Base-by-base conservation (phyloP, 1,140 invertebrate species). In the Lasaia peninsularis region DNA sequence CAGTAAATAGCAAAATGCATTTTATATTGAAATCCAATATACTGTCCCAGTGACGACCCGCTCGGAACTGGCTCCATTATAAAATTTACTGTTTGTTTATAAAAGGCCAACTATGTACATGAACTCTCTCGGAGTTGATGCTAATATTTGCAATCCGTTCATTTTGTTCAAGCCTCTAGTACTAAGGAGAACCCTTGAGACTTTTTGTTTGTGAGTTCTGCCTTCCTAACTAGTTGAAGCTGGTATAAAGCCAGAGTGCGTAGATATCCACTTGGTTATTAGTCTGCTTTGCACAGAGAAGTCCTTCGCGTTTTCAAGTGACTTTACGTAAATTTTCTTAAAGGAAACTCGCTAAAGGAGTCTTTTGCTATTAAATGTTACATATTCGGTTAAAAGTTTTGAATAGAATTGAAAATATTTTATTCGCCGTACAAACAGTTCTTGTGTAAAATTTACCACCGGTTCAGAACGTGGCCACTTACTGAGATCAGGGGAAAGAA, bases 1-100 rank as follows among this genome's bases (percentile, higher is more conserved):
- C 24, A 14, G 37, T 40, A 49, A 52, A 33, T 24, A 62, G 52
- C 35, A 18, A 51, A 57, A 53, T 53, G 55, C 35, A 56, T 56
- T 57, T 62, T 44, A 57, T 62, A 62, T 57, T 62, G 60, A 53
- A 57, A 62, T 62, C 52, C 55, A 62, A 53, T 53, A 49, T 28
- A 62, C 50, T 52, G 37, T 31, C 57, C 44, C 33, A 53, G 50
- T 57, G 55, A 52, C 55, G 60, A 48, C 50, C 60, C 34, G 35
- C 52, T 53, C 9, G 9, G 1, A 48, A n/a, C 16, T 51, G 11
- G 20, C 12, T 51, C 31, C 31, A 51, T 51, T 51, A 31, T 32
- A 51, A 51, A 14, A 28, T 40, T 40, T 40, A 20, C 9, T 44
- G 9, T 20, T 44, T 44, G 37, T 44, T 44, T 40, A 5, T 40